phyloP scores from a whole-genome alignment of 2,888 invertebrate genomes.

The Amphipoea lucens region DNA sequence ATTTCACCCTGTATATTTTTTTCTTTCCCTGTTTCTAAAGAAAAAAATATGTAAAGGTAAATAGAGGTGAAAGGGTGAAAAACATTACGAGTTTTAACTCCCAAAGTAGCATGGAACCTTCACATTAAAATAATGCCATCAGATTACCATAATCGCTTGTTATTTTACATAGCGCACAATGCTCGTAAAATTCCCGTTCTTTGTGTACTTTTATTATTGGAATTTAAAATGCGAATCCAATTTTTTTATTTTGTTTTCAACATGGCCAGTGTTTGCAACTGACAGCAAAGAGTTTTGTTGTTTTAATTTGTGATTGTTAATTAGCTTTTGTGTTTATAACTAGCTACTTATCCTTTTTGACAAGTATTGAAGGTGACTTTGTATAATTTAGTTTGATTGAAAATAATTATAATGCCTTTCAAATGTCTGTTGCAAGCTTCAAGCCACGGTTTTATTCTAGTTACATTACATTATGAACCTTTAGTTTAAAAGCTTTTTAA shows the following conservation, averaged over 20 bases:
- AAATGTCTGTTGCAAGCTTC: background rate
- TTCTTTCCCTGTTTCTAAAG: background rate
- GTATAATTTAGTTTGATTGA: background rate
- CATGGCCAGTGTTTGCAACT: slow-evolving; percentile 17
- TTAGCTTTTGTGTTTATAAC: slow-evolving; percentile 1
- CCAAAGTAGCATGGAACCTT: slow-evolving; percentile 26
- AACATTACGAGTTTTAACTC: slow-evolving; percentile 1
- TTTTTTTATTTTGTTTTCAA: slow-evolving; percentile 44
- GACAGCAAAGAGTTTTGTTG: slow-evolving; percentile 21
- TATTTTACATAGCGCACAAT: slow-evolving; percentile 51
- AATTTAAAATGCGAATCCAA: slow-evolving; percentile 52
- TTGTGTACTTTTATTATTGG: slow-evolving; percentile 52
- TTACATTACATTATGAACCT: background rate
- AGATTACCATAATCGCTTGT: slow-evolving; percentile 58
- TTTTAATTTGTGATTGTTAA: slow-evolving; percentile 11
- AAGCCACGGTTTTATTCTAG: background rate
- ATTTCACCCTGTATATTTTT: background rate
- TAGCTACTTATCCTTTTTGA: background rate
- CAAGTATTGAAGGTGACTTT: slow-evolving; percentile 3
- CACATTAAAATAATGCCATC: slow-evolving; percentile 43
- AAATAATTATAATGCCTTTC: background rate
- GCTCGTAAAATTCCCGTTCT: slow-evolving; percentile 46
- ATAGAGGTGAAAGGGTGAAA: slow-evolving; percentile 10
- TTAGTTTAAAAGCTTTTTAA: slow-evolving; percentile 20
- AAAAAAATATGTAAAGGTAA: background rate